A percentile compares a stretch with the other conserved stretches of the same genome.
These are phyloP conservation scores for Zaprionus vittiger DNA, from an alignment of 1,140 invertebrate genomes.

Conservation along the genomic window DNA sequence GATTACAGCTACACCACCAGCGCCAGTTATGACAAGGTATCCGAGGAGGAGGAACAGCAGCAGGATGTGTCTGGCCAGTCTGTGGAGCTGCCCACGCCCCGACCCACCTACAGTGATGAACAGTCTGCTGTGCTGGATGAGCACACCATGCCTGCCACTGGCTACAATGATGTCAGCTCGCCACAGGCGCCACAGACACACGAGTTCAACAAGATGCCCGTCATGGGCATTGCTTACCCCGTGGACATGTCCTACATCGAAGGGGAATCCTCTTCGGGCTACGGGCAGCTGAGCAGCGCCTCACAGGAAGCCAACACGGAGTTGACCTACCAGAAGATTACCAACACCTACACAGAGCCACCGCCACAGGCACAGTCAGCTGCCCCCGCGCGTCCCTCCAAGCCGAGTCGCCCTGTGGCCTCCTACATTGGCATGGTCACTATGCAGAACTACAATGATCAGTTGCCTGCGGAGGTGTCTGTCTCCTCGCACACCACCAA, in stretches of 20 bases:
- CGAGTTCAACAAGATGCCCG: slow-evolving; percentile 81
- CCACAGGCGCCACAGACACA: slow-evolving; percentile 62
- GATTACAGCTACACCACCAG: slow-evolving; percentile 67
- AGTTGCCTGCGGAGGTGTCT: slow-evolving; percentile 70
- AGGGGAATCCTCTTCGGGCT: slow-evolving; percentile 50
- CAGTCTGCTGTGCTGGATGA: slow-evolving; percentile 64
- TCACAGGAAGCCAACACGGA: slow-evolving; percentile 66
- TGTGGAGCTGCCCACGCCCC: slow-evolving; percentile 51
- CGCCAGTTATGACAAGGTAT: slow-evolving; percentile 56
- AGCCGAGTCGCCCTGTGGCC: slow-evolving; percentile 66
- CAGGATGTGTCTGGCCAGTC: slow-evolving; percentile 58
- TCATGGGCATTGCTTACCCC: slow-evolving; percentile 74
- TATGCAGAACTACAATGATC: slow-evolving; percentile 69
- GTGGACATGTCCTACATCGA: slow-evolving; percentile 80
- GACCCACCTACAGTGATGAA: slow-evolving; percentile 63
- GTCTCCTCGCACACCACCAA: slow-evolving; percentile 80
- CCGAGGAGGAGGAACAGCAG: slow-evolving; percentile 60
- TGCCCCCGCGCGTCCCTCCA: slow-evolving; percentile 53
- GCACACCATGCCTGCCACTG: slow-evolving; percentile 70
- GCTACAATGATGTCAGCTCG: slow-evolving; percentile 63
- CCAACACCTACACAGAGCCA: slow-evolving; percentile 55
- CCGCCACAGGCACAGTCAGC: slow-evolving; percentile 49
- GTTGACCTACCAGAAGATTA: slow-evolving; percentile 55
- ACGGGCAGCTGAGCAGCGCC: slow-evolving; percentile 38
- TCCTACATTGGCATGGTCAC: slow-evolving; percentile 78